phyloP scores from a whole-genome alignment of 2,888 invertebrate species.

The Nephrotoma guestfalica region DNA sequence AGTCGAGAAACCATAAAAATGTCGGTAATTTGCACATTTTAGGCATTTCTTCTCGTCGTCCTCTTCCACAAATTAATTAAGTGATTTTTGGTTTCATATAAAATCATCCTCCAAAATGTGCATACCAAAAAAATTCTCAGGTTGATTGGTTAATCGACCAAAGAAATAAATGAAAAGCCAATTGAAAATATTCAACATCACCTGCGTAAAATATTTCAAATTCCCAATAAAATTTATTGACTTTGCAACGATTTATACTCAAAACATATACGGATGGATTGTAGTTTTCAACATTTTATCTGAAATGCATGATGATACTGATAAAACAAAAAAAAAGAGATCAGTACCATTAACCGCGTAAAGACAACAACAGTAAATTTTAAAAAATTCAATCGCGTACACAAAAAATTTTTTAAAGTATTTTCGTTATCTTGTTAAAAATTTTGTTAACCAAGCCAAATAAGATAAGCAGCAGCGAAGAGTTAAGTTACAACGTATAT shows the following conservation, averaged over 20 bases:
- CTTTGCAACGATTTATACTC: background rate
- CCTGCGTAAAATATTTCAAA: background rate
- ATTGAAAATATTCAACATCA: background rate
- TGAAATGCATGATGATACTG: background rate
- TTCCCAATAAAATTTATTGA: background rate
- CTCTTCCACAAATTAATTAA: background rate
- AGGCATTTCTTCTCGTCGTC: background rate
- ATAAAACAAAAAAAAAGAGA: background rate
- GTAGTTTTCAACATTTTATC: background rate
- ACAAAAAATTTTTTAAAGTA: background rate
- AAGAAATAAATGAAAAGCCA: background rate
- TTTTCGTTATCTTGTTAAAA: background rate
- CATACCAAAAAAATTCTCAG: background rate
- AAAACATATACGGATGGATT: background rate
- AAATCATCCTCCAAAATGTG: background rate
- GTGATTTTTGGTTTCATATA: background rate
- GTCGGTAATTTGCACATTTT: background rate
- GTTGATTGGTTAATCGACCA: background rate
- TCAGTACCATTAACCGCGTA: background rate
- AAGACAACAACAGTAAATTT: background rate
- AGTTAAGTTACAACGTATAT: background rate
- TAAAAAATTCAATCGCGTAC: background rate
- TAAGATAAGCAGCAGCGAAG: background rate
- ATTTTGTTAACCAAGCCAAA: background rate
- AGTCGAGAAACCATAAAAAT: background rate